These are phyloP conservation scores for Hartigia nigra DNA, from an alignment of 2,888 invertebrate genomes.

Conservation along the genomic window DNA sequence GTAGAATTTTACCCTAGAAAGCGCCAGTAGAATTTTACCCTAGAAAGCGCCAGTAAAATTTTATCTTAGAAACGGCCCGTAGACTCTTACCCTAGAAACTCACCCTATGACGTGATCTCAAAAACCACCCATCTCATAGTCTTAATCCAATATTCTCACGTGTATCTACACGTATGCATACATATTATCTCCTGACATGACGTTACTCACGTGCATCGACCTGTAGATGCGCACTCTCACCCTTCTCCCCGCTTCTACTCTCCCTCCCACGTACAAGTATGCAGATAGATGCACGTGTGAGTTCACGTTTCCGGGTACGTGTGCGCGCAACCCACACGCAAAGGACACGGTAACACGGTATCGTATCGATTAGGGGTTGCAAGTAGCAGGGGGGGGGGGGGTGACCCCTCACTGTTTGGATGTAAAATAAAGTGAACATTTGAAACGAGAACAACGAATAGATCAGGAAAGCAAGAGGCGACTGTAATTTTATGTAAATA, in stretches of 20 bases:
- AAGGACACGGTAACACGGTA: neutral
- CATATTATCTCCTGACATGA: neutral
- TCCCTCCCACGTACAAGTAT: neutral
- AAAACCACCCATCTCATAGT: neutral
- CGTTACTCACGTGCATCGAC: neutral
- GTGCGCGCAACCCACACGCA: neutral
- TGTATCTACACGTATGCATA: neutral
- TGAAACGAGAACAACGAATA: neutral
- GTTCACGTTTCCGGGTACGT: neutral
- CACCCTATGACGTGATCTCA: neutral
- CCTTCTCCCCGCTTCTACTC: too few relatives aligned
- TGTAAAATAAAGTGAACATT: neutral
- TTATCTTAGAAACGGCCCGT: neutral
- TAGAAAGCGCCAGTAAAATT: too few relatives aligned
- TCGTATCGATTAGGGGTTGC: neutral
- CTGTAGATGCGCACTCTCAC: neutral
- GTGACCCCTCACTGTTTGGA: neutral
- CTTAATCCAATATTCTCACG: neutral
- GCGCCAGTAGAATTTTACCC: too few relatives aligned
- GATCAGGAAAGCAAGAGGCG: neutral
- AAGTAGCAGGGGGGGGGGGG: neutral
- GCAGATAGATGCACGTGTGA: neutral
- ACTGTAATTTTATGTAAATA: too few relatives aligned
- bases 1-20: too few relatives aligned
- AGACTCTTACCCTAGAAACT: neutral